Conservation (phyloP, 2,888 invertebrate genomes). For the Nomada hirtipes region DNA sequence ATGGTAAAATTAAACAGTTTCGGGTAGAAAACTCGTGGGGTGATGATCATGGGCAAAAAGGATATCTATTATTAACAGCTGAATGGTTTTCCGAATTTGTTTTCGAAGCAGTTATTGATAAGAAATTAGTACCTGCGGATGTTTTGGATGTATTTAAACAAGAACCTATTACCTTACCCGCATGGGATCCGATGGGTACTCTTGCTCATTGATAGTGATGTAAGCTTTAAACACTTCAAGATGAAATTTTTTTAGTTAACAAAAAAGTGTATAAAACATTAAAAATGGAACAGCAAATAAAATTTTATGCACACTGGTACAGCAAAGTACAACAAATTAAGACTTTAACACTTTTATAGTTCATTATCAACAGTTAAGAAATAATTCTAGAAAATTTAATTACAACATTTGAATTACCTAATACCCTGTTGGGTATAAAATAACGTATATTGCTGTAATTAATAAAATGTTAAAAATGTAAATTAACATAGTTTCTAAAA, state of each 20-base stretch:
- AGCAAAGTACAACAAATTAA: conserved; percentile 27
- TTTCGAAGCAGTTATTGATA: conserved; percentile 95
- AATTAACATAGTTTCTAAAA: conserved; percentile 46
- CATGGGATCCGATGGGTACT: conserved; percentile 98
- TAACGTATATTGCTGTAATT: conserved; percentile 20
- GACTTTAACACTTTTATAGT: conserved; percentile 41
- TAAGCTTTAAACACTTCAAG: conserved; percentile 51
- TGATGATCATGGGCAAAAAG: conserved; percentile 94
- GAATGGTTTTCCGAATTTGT: conserved; percentile 96
- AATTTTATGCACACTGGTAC: conserved; percentile 46
- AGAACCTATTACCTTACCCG: conserved; percentile 92
- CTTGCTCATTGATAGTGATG: conserved; percentile 85
- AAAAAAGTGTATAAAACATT: conserved; percentile 58
- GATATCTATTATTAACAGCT: conserved; percentile 92
- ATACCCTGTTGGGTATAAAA: conserved; percentile 7
- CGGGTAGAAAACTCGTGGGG: conserved; percentile 97
- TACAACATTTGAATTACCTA: conserved; percentile 16
- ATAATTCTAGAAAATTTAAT: conserved; percentile 19
- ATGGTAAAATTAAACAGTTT: conserved; percentile 86
- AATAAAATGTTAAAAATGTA: conserved; percentile 7
- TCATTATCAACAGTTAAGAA: conserved; percentile 13
- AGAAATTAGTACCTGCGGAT: conserved; percentile 90
- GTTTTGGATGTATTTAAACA: conserved; percentile 91
- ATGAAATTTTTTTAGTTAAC: conserved; percentile 57
- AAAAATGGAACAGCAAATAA: conserved; percentile 46